Evolutionary conservation across 2,113 vertebrate species (phyloP).

Genomic region (Amphiprion percula): DNA sequence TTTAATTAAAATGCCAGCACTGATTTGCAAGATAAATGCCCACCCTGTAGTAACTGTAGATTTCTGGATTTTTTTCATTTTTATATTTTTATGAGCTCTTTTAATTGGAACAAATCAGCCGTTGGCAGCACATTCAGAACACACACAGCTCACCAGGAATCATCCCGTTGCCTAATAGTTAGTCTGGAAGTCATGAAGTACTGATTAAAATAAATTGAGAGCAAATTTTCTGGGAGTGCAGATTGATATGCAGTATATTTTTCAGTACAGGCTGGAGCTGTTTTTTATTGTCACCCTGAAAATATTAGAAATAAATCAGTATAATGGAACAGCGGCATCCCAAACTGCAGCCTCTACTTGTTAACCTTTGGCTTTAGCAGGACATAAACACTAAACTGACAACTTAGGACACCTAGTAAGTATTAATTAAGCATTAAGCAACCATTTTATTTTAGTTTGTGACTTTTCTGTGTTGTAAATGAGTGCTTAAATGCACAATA

Average conservation of each 20-base stretch:
- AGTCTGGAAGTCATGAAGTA: constrained; percentile 4
- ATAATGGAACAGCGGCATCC: not conserved
- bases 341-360: not conserved
- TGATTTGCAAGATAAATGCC: not conserved
- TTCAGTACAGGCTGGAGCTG: not conserved
- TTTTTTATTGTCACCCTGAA: too few relatives aligned
- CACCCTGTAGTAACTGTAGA: not conserved
- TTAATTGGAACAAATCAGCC: not conserved
- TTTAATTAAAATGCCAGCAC: not conserved
- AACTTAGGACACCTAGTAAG: not conserved
- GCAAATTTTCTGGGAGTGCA: not conserved
- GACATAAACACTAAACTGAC: not conserved
- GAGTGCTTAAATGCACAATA: not conserved
- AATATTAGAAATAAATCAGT: not conserved
- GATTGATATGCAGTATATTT: not conserved
- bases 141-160: not conserved
- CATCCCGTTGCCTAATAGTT: constrained; percentile 8
- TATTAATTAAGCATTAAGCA: not conserved
- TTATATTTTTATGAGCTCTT: not conserved
- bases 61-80: not conserved
- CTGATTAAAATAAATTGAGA: not conserved
- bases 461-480: not conserved
- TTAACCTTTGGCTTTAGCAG: not conserved
- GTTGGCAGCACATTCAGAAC: constrained; percentile 7
- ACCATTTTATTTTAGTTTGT: not conserved